Evolutionary conservation across 2,113 vertebrate genomes (phyloP).

Genomic region (Cyanoderma ruficeps): DNA sequence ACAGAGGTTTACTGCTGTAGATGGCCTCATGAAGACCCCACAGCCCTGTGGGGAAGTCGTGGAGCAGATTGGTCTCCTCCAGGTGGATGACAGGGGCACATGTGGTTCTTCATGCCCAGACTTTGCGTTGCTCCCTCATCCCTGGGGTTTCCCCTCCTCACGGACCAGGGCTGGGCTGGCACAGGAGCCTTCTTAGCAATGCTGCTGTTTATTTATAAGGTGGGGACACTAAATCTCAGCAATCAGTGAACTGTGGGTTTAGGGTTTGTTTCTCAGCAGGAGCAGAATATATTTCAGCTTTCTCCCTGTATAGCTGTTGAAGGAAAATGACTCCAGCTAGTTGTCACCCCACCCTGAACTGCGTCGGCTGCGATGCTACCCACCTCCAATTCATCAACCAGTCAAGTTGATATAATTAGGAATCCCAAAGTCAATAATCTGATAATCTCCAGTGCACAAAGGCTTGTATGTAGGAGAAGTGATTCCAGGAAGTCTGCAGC

Average conservation of each 20-base stretch:
- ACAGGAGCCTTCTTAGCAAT: not conserved
- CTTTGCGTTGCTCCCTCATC: not conserved
- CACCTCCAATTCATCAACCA: constrained; percentile 51
- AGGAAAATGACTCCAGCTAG: not conserved
- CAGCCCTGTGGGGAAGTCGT: not conserved
- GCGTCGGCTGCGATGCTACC: not conserved
- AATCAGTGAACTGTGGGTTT: not conserved
- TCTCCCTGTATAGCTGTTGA: not conserved
- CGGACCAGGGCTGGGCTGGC: not conserved
- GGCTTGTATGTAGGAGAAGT: constrained; percentile 17
- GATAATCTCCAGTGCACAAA: constrained; percentile 47
- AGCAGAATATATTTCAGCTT: constrained; percentile 6
- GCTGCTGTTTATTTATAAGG: not conserved
- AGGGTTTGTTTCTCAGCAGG: constrained; percentile 15
- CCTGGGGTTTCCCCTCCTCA: not conserved
- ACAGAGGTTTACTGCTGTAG: not conserved
- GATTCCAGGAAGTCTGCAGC: constrained; percentile 48
- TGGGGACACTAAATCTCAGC: not conserved
- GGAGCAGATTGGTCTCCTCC: not conserved
- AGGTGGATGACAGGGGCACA: not conserved
- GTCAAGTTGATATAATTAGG: constrained; percentile 48
- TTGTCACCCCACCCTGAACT: not conserved
- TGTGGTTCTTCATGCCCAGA: not conserved
- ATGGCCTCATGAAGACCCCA: not conserved
- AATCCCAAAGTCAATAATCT: constrained; percentile 56